A percentile compares a stretch with the other conserved stretches of the same genome.
phyloP scores from a whole-genome alignment of 2,888 invertebrate genomes.

The Lepidochitona cinerea region DNA sequence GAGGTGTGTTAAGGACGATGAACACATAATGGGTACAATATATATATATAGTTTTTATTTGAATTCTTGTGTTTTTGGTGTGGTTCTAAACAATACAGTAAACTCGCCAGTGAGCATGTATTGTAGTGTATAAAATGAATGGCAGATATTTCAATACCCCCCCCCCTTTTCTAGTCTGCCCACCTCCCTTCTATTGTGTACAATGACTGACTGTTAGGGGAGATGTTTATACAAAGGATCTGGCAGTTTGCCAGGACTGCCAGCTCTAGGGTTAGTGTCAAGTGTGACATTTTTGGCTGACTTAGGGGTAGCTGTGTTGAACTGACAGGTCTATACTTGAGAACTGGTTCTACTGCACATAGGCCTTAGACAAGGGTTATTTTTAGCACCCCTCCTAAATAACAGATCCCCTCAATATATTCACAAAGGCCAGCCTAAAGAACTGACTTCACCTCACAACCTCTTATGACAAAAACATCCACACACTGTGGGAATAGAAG shows the following conservation, averaged over 20 bases:
- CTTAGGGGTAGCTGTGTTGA: not conserved
- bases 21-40: no score
- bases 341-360: not conserved
- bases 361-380: not conserved
- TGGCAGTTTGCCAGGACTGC: not conserved
- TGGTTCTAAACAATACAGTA: no score
- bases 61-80: no score
- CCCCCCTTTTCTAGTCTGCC: no score
- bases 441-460: not conserved
- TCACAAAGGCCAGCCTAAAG: not conserved
- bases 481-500: no score
- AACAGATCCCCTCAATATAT: not conserved
- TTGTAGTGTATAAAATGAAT: no score
- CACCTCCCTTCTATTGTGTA: not conserved
- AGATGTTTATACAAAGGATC: not conserved
- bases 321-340: not conserved
- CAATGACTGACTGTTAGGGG: not conserved
- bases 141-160: no score
- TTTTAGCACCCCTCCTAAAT: constrained; percentile 8
- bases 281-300: not conserved
- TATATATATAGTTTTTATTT: no score
- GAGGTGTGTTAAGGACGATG: no score
- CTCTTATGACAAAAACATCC: not conserved
- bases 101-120: no score
- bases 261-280: not conserved